phyloP scores from a whole-genome alignment of 2,797 vertebrate species.

The Alectoris magna region DNA sequence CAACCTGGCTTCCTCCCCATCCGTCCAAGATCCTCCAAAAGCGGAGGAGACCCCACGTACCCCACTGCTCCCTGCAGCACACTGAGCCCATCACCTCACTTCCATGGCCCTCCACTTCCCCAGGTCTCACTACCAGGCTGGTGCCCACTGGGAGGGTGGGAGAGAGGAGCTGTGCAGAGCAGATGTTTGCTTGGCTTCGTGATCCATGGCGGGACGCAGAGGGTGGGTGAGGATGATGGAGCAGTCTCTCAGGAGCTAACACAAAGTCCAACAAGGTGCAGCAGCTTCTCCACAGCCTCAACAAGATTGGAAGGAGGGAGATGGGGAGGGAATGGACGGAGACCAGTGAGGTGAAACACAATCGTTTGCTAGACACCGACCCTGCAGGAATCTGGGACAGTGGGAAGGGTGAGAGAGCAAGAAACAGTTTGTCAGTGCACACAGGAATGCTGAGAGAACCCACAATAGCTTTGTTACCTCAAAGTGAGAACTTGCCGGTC shows the following conservation, averaged over 20 bases:
- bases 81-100: not conserved
- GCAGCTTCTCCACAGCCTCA: slow-evolving; percentile 62
- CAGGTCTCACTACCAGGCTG: not conserved
- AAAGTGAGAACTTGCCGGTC: rapidly evolving
- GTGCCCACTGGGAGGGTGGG: not conserved
- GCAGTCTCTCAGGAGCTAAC: not conserved
- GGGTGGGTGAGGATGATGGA: not conserved
- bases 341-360: slow-evolving; percentile 44
- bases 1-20: not conserved
- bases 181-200: slow-evolving; percentile 47
- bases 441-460: rapidly evolving
- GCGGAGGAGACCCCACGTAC: rapidly evolving
- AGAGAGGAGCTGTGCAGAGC: not conserved
- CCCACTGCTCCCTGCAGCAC: not conserved
- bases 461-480: rapidly evolving
- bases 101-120: not conserved
- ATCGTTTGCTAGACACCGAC: slow-evolving; percentile 33
- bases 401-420: not conserved
- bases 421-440: not conserved
- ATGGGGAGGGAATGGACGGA: slow-evolving; percentile 44
- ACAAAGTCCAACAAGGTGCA: not conserved
- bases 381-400: slow-evolving; percentile 16
- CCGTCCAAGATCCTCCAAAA: not conserved
- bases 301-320: slow-evolving; percentile 13
- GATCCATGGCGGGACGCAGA: not conserved